A percentile compares a stretch with the other conserved stretches of the same genome.
Evolutionary conservation across 2,888 invertebrate species (phyloP).

Genomic region (Myathropa florea): DNA sequence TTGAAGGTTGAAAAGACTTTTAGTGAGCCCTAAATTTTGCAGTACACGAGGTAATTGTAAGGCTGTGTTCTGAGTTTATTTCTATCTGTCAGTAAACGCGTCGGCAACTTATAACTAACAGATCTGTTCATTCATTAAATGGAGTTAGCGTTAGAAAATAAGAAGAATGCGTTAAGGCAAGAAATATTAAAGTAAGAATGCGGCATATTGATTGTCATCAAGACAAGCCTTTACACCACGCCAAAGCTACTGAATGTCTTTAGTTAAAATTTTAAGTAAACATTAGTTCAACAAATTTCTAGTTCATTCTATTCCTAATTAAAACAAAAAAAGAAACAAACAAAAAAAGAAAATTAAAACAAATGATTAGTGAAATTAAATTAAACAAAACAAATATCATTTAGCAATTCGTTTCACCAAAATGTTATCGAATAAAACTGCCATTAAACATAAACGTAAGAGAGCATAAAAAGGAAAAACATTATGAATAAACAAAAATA

Average conservation of each 20-base stretch:
- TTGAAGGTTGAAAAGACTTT: no score
- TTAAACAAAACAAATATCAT: slow-evolving; percentile 35
- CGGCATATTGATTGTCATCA: no score
- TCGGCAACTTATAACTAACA: no score
- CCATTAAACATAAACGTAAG: slow-evolving; percentile 66
- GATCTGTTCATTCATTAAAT: no score
- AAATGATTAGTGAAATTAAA: slow-evolving; percentile 4
- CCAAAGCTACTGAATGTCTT: not conserved
- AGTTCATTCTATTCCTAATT: slow-evolving; percentile 17
- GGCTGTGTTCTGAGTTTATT: no score
- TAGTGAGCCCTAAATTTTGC: no score
- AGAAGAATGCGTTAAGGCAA: no score
- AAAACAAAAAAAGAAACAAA: slow-evolving; percentile 3
- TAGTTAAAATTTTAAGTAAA: not conserved
- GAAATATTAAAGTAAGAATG: no score
- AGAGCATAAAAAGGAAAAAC: slow-evolving; percentile 52
- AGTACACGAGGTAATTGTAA: no score
- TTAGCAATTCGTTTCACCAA: slow-evolving; percentile 37
- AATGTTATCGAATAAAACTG: slow-evolving; percentile 71
- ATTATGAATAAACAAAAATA: slow-evolving; percentile 54
- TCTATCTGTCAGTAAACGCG: no score
- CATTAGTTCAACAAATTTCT: slow-evolving; percentile 5
- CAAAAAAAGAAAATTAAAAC: no score
- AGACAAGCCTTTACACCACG: not conserved
- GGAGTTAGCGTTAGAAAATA: no score